These are phyloP conservation scores for human DNA, from an alignment of 2,113 vertebrate species.

Conservation along the genomic window GRCh38 chr3:64501001-64501500, in stretches of 20 bases:
- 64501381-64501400: fast-evolving
- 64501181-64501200: not conserved
- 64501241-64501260: not conserved
- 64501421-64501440: fast-evolving
- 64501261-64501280: not conserved
- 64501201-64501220: not conserved
- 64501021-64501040: not conserved
- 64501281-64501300: not conserved
- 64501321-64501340: not conserved
- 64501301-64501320: not conserved
- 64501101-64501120: not conserved
- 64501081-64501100: not conserved
- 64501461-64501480: not conserved
- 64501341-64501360: not conserved
- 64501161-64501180: not conserved
- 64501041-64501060: not conserved
- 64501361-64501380: not conserved
- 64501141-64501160: not conserved
- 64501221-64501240: not conserved
- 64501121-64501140: not conserved
- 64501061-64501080: not conserved
- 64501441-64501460: fast-evolving
- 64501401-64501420: not conserved
- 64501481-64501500: not conserved
- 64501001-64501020: not conserved